Evolutionary conservation across 2,888 invertebrate species (phyloP), one percentile per base, ranked within the genome.

Genomic region (Gerosis bhagava): DNA sequence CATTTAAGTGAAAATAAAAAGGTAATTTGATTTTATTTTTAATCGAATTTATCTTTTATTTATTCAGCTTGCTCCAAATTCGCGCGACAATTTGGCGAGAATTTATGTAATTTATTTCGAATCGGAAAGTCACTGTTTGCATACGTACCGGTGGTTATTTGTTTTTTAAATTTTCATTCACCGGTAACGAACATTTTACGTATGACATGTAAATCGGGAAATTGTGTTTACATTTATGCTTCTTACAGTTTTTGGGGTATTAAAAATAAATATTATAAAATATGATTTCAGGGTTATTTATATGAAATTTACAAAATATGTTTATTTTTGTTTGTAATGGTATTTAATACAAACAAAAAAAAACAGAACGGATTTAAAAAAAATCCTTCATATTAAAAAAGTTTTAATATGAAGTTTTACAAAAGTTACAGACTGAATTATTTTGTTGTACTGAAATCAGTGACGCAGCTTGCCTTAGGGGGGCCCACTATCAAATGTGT

Each of bases 31-130:
- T 40, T 31, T 49, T 42, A 19, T 32, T 52, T 41, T 31, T 45
- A 50, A 50, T 50, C 36, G 34, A 45, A 46, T 51, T 44, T 45
- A 45, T 48, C 47, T 45, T 49, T 50, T 53, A 56, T 56, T 56
- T 53, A 53, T 51, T 51, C 51, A 36, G 46, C 37, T 42, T 44
- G 53, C 48, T 51, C 46, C 51, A 46, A 51, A 51, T 45, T 50
- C 49, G 37, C 42, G 41, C 52, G 49, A 51, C 50, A 57, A 57
- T 62, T 62, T 53, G 46, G 52, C 39, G 54, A 42, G 53, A 59
- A 57, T 62, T 59, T 59, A 59, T 59, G 59, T 57, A 58, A 59
- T 62, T 62, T 56, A 62, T 60, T 62, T 59, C 56, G 50, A 56
- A 59, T 58, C 57, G 57, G 54, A 58, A 49, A 56, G 53, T 59